Percentiles rank a stretch among this genome's conserved stretches.
Evolutionary conservation across 2,888 invertebrate genomes (phyloP).

Genomic region (Clostera curtula): DNA sequence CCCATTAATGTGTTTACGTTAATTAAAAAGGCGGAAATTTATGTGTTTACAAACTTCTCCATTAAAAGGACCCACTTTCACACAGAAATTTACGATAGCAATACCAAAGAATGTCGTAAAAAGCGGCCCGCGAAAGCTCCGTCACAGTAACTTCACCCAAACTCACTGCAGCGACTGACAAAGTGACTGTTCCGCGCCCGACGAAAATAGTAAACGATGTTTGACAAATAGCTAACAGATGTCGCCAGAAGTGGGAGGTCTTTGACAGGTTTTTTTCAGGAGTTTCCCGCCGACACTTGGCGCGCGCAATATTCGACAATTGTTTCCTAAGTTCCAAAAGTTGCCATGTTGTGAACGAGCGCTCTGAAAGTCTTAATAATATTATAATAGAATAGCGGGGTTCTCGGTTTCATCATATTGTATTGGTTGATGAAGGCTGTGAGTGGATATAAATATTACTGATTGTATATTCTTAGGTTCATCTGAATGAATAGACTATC

Average conservation of each 20-base stretch:
- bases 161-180: constrained; percentile 37
- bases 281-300: constrained; percentile 16
- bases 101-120: constrained; percentile 5
- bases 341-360: constrained; percentile 18
- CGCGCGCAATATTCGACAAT: constrained; percentile 22
- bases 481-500: too few species aligned
- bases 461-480: too few species aligned
- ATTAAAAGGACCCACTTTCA: constrained; percentile 2
- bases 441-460: too few species aligned
- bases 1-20: too few species aligned
- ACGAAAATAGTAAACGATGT: constrained; percentile 66
- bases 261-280: constrained; percentile 24
- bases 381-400: constrained; percentile 11
- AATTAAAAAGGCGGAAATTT: too few species aligned
- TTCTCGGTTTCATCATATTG: constrained; percentile 8
- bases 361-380: constrained; percentile 20
- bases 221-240: constrained; percentile 70
- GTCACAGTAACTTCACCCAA: constrained; percentile 7
- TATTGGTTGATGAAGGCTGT: constrained; percentile 6
- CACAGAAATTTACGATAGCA: constrained; percentile 7
- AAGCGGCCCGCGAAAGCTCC: constrained; percentile 9
- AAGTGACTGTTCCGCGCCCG: constrained; percentile 35
- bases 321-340: constrained; percentile 22
- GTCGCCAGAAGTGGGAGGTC: constrained; percentile 38
- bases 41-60: constrained; percentile 6